Conservation (phyloP, 2,888 invertebrate genomes). For the Latrodectus hesperus region DNA sequence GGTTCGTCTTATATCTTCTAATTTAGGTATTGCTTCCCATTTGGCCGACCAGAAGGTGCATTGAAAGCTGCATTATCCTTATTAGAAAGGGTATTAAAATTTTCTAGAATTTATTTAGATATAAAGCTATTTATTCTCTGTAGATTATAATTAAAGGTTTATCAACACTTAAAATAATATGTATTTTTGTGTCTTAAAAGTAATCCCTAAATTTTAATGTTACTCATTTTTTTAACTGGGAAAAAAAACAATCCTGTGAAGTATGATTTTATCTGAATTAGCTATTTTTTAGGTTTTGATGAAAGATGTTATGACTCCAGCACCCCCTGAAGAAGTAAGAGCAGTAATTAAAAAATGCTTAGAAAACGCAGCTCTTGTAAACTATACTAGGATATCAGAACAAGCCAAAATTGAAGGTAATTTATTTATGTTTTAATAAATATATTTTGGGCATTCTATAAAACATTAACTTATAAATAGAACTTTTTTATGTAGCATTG, state of each 20-base stretch:
- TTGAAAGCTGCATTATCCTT: slow-evolving; percentile 96
- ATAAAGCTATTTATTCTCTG: not conserved
- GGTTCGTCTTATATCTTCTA: not conserved
- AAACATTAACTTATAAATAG: no score
- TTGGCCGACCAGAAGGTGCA: slow-evolving; percentile 98
- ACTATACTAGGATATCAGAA: slow-evolving; percentile 95
- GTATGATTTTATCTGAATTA: not conserved
- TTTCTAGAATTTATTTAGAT: not conserved
- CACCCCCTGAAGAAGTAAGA: slow-evolving; percentile 95
- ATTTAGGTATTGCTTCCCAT: slow-evolving; percentile 94
- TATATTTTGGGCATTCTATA: no score
- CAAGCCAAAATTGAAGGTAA: slow-evolving; percentile 98
- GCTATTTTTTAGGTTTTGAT: slow-evolving; percentile 84
- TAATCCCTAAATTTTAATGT: not conserved
- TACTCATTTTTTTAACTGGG: not conserved
- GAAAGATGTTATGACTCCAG: slow-evolving; percentile 99
- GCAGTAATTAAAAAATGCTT: slow-evolving; percentile 96
- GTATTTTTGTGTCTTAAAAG: not conserved
- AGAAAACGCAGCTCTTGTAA: slow-evolving; percentile 97
- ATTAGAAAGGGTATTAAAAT: slow-evolving; percentile 83
- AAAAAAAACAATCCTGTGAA: no score
- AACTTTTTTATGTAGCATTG: no score
- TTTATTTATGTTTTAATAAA: slow-evolving; percentile 35
- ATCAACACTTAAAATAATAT: not conserved
- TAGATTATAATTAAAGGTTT: not conserved